Evolutionary conservation across 2,888 invertebrate species (phyloP).

Genomic region (Cosmorhoe ocellata): DNA sequence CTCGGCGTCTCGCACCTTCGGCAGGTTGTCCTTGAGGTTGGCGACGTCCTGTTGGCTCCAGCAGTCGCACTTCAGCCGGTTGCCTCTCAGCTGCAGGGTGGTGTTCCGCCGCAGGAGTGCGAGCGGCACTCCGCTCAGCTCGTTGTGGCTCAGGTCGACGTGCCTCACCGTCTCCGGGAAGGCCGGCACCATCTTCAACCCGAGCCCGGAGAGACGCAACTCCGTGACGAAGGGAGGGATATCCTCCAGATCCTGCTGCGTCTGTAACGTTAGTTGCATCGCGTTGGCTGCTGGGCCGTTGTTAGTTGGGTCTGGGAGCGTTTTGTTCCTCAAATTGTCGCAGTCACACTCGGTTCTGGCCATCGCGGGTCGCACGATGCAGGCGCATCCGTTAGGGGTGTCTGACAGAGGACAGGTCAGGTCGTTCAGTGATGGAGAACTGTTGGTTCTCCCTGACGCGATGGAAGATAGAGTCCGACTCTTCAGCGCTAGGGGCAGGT

Average conservation of each 20-base stretch:
- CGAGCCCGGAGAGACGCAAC: conserved; percentile 7
- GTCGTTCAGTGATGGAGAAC: background rate
- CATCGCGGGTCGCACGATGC: conserved; percentile 18
- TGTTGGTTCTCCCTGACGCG: conserved; percentile 1
- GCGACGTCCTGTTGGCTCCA: conserved; percentile 8
- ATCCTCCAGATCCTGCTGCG: background rate
- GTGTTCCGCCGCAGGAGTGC: conserved; percentile 15
- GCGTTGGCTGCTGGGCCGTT: background rate
- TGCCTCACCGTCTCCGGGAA: conserved; percentile 9
- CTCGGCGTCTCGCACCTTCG: conserved; percentile 10
- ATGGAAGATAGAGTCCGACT: conserved; percentile 6
- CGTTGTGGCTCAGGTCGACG: conserved; percentile 28
- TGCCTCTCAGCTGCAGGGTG: conserved; percentile 14
- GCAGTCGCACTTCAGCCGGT: conserved; percentile 30
- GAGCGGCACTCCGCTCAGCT: conserved; percentile 3
- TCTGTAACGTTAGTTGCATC: conserved; percentile 9
- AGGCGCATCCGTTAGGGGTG: conserved; percentile 9
- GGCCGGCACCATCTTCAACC: background rate
- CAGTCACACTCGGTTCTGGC: conserved; percentile 24
- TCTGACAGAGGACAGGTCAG: conserved; percentile 21
- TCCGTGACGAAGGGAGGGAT: conserved; percentile 10
- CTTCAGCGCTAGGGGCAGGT: conserved; percentile 4
- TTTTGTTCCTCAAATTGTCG: background rate
- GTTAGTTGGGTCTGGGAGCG: conserved; percentile 14
- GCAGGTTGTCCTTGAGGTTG: conserved; percentile 1